phyloP scores from a whole-genome alignment of 2,797 vertebrate genomes.

The Chromobotia macracanthus region DNA sequence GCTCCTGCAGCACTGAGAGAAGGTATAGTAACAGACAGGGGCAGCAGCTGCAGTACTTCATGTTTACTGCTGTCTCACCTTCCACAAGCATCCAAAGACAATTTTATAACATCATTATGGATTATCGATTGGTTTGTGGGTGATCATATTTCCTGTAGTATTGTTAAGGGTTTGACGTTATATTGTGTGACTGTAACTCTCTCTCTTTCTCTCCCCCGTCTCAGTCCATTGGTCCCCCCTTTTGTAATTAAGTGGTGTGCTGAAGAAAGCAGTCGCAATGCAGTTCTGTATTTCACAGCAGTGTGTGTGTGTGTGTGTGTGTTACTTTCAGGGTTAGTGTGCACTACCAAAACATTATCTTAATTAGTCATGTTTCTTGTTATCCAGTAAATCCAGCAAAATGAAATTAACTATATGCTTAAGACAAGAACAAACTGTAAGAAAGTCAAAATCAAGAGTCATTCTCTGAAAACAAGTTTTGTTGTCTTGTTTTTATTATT shows the following conservation, averaged over 20 bases:
- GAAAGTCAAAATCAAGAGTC: too few species aligned
- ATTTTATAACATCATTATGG: background rate
- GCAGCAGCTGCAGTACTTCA: background rate
- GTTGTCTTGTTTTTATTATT: too few species aligned
- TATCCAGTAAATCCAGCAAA: too few species aligned
- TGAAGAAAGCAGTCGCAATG: constrained; percentile 66
- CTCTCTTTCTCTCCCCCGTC: constrained; percentile 15
- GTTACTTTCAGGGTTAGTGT: background rate
- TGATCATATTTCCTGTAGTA: too few species aligned
- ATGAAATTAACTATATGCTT: too few species aligned
- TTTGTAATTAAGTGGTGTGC: constrained; percentile 64
- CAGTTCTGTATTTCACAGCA: constrained; percentile 65
- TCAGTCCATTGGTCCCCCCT: background rate
- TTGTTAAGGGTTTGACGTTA: too few species aligned
- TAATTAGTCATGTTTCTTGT: too few species aligned
- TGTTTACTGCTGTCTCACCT: too few species aligned
- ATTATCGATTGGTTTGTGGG: background rate
- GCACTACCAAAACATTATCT: background rate
- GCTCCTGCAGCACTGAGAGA: constrained; percentile 36
- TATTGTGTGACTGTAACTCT: too few species aligned
- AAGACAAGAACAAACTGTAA: too few species aligned
- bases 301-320: constrained; percentile 47
- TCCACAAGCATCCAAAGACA: too few species aligned
- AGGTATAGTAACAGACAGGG: constrained; percentile 12
- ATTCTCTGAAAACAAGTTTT: too few species aligned